Conservation (phyloP, 2,113 vertebrate genomes). For the Pungitius pungitius region DNA sequence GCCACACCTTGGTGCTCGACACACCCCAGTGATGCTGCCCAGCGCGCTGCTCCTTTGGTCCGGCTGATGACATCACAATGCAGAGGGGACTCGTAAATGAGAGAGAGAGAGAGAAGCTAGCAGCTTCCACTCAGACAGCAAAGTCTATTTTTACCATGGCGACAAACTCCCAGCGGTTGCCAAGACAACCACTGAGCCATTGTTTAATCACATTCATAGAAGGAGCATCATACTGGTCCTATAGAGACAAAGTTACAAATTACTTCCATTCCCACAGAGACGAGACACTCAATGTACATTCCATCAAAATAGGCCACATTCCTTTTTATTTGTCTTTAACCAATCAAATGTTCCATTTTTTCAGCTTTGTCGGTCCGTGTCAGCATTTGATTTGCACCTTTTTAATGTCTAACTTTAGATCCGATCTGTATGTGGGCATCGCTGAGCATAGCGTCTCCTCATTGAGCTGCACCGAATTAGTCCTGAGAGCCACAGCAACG, state of each 20-base stretch:
- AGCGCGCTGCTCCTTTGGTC: neutral
- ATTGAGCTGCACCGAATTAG: neutral
- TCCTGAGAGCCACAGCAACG: neutral
- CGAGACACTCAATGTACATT: neutral
- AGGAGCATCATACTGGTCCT: neutral
- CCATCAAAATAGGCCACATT: neutral
- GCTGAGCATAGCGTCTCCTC: neutral
- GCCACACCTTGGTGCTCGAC: constrained; percentile 14
- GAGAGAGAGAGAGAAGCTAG: constrained; percentile 31
- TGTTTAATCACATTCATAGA: constrained; percentile 43
- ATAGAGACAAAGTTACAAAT: neutral
- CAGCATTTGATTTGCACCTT: neutral
- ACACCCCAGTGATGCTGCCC: constrained; percentile 2
- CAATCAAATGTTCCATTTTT: neutral
- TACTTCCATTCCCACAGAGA: neutral
- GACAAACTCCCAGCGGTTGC: constrained; percentile 46
- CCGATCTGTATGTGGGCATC: neutral
- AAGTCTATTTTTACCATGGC: constrained; percentile 51
- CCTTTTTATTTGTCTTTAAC: neutral
- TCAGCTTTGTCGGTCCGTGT: neutral
- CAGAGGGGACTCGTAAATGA: constrained; percentile 29
- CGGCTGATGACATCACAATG: constrained; percentile 36
- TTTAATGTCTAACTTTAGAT: neutral
- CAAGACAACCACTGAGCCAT: constrained; percentile 55
- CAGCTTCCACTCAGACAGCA: constrained; percentile 13